These are phyloP conservation scores for Scaptomyza pallida DNA, from an alignment of 1,140 invertebrate genomes.

Conservation along the genomic window DNA sequence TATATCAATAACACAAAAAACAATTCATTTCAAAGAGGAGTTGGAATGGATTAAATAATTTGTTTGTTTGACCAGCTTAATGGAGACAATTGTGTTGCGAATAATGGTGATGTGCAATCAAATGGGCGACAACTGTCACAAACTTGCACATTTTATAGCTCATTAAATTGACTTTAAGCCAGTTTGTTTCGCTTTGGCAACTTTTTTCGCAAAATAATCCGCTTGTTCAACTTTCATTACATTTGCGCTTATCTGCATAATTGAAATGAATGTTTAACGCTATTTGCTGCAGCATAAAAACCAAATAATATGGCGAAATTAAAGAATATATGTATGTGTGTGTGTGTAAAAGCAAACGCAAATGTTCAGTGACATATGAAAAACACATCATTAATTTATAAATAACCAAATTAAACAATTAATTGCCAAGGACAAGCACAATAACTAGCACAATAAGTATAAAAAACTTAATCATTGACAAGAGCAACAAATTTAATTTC, in stretches of 20 bases:
- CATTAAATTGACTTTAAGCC: constrained; percentile 79
- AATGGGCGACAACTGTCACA: constrained; percentile 46
- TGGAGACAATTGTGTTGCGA: neutral
- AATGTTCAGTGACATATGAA: constrained; percentile 79
- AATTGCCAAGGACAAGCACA: constrained; percentile 70
- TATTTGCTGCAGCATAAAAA: too few species aligned
- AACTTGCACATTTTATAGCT: constrained; percentile 35
- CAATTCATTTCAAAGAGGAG: neutral
- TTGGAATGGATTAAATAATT: constrained; percentile 1
- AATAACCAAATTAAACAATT: constrained; percentile 82
- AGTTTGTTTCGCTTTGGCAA: constrained; percentile 33
- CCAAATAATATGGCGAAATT: constrained; percentile 44
- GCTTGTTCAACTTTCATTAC: constrained; percentile 79
- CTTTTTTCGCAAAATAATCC: constrained; percentile 68
- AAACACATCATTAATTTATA: constrained; percentile 81
- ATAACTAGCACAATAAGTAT: constrained; percentile 11
- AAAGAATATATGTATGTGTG: constrained; percentile 25
- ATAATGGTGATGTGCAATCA: constrained; percentile 39
- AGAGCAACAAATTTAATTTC: constrained; percentile 76
- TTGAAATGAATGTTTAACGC: constrained; percentile 75
- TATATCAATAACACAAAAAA: neutral
- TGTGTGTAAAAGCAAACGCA: constrained; percentile 37
- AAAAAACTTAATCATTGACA: constrained; percentile 36
- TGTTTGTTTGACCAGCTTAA: neutral
- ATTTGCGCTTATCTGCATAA: constrained; percentile 80